Base-by-base conservation (phyloP, 2,797 vertebrate species). In the Morelia viridis region DNA sequence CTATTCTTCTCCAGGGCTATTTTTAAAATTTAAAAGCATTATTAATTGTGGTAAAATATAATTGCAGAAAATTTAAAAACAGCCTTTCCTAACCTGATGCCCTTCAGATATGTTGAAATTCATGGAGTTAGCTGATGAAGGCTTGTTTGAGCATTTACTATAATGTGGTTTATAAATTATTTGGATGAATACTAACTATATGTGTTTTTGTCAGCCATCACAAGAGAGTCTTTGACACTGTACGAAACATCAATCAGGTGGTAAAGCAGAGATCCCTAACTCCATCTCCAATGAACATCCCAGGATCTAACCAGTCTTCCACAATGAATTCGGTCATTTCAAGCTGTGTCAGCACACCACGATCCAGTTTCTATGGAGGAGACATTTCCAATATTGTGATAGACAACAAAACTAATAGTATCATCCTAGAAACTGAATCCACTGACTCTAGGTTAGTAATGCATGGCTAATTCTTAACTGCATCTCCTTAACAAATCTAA, bases 241-340 rank as follows among this genome's bases (percentile, higher is more conserved):
- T 99, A 94, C 98, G 98, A 89, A 99, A 98, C 92, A 97, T 99
- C 94, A 99, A 99, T 96, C 98, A 99, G 94, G 98, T 98, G 5
- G 99, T 99, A 88, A 99, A 98, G 96, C 98, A 99, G 97, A 98
- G 98, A 84, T 99, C 98, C 9, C 95, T 98, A 90, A 98, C 98
- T 22, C 98, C 98, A 0, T 99, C 99, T 6, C 98, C 99, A 86
- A 98, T 99, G 98, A 99, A 99, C 97, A 99, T 99, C 98, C 99
- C 99, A 0, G 99, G 99, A 87, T 99, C 99, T 94, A 99, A 99
- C 97, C 99, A 98, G 97, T 99, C 98, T 17, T 99, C 99, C 0
- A 98, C 98, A 91, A 95, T 99, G 96, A 98, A 98, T 97, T 99
- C 99, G 0, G 97, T 98, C 76, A 98, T 98, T 93, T 99, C 98